Evolutionary conservation across 2,888 invertebrate genomes (phyloP).

Genomic region (Penaeus monodon): DNA sequence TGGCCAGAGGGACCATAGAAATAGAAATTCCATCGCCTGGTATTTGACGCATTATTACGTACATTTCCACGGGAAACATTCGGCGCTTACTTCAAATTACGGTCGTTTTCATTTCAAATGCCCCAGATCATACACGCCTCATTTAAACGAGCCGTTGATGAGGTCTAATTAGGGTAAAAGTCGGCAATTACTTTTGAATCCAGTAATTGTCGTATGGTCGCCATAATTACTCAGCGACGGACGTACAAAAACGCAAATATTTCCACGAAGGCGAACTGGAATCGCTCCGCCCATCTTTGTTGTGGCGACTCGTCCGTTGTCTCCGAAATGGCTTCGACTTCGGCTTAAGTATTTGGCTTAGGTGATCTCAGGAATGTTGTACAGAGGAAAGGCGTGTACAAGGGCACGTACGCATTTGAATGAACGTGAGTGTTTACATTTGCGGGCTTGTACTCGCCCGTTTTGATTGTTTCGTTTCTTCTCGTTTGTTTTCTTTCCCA

Average conservation of each 20-base stretch:
- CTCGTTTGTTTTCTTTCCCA: background rate
- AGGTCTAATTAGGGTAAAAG: background rate
- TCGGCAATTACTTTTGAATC: background rate
- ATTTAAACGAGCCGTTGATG: too few species aligned
- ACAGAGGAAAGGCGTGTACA: background rate
- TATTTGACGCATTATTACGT: too few species aligned
- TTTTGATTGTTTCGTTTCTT: background rate
- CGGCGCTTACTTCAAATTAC: too few species aligned
- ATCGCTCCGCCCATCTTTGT: conserved; percentile 8
- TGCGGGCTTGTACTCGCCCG: too few species aligned
- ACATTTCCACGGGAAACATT: too few species aligned
- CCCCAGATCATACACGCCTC: too few species aligned
- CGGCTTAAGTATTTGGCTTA: background rate
- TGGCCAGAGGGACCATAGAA: too few species aligned
- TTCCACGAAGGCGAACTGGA: conserved; percentile 5
- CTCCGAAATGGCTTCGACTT: background rate
- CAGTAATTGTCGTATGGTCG: background rate
- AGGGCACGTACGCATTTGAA: too few species aligned
- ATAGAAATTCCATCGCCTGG: too few species aligned
- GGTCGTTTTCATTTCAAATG: too few species aligned
- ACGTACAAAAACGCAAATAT: conserved; percentile 10
- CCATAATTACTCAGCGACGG: background rate
- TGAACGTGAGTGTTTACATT: too few species aligned
- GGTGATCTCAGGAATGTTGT: too few species aligned
- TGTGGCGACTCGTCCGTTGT: background rate